These are phyloP conservation scores for Siderastrea radians DNA, from an alignment of 92 coral and sea anemone genomes.

Conservation along the genomic window DNA sequence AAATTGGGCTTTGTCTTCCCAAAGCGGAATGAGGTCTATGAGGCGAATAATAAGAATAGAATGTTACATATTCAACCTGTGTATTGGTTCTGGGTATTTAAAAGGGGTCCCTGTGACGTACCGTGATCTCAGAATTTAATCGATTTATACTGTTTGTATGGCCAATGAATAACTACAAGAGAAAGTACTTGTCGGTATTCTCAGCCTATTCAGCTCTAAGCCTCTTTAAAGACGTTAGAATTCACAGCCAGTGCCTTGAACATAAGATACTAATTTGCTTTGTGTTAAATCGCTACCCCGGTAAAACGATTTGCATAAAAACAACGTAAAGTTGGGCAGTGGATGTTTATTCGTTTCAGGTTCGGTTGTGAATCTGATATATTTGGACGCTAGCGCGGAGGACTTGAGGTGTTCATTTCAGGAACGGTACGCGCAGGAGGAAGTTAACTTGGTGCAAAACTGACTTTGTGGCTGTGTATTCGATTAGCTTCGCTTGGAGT, in stretches of 20 bases:
- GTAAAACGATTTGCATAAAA: conserved; percentile 10
- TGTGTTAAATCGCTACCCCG: conserved; percentile 3
- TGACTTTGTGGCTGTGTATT: not conserved
- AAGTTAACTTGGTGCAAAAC: not conserved
- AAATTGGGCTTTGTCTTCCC: too few species aligned
- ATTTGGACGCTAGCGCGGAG: not conserved
- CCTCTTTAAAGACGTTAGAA: not conserved
- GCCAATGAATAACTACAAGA: not conserved
- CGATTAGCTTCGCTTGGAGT: not conserved
- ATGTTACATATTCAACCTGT: too few species aligned
- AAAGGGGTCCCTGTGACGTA: not conserved
- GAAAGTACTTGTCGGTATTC: not conserved
- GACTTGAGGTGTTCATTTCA: not conserved
- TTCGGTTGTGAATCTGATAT: not conserved
- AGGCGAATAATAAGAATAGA: too few species aligned
- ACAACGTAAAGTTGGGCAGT: not conserved
- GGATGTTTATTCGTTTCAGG: not conserved
- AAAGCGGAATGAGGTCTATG: too few species aligned
- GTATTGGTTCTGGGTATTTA: too few species aligned
- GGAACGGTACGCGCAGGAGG: not conserved
- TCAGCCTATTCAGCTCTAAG: not conserved
- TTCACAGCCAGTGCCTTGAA: not conserved
- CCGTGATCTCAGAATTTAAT: not conserved
- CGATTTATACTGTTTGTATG: not conserved
- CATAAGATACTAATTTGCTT: not conserved